These are phyloP conservation scores for Pantelozetes paolii DNA, from an alignment of 2,888 invertebrate species.

Conservation along the genomic window DNA sequence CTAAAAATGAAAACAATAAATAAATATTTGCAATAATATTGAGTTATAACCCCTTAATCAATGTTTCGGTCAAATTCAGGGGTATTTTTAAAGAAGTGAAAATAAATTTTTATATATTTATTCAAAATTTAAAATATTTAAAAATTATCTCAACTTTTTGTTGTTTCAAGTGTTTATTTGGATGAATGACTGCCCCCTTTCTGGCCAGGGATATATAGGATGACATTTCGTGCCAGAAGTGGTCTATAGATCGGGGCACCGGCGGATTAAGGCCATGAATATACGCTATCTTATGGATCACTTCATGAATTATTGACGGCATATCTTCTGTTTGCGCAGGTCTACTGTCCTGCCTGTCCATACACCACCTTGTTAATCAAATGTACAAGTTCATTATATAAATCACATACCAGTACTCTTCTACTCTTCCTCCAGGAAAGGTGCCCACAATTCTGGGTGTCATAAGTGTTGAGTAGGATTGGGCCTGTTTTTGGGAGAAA, in stretches of 20 bases:
- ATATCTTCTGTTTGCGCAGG: background rate
- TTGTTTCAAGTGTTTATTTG: background rate
- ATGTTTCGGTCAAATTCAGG: too few relatives aligned
- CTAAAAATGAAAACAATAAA: background rate
- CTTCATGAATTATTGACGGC: too few relatives aligned
- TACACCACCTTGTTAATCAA: background rate
- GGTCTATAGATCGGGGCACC: constrained; percentile 9
- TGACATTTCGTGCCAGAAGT: constrained; percentile 16
- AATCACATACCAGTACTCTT: background rate
- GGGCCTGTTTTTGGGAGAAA: constrained; percentile 13
- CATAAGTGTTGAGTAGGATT: background rate
- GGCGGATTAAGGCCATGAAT: constrained; percentile 11
- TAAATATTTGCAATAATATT: background rate
- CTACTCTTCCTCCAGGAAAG: constrained; percentile 12
- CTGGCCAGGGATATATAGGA: background rate
- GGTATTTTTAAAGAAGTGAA: too few relatives aligned
- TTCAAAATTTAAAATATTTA: too few relatives aligned
- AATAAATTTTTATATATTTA: too few relatives aligned
- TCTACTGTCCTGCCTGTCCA: background rate
- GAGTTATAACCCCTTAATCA: background rate
- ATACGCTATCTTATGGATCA: background rate
- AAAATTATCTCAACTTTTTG: too few relatives aligned
- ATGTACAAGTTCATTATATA: background rate
- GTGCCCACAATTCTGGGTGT: background rate
- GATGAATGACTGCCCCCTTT: background rate